A percentile compares a stretch with the other conserved stretches of the same genome.
Evolutionary conservation across 2,888 invertebrate species (phyloP).

Genomic region (Leucophenga maculata): DNA sequence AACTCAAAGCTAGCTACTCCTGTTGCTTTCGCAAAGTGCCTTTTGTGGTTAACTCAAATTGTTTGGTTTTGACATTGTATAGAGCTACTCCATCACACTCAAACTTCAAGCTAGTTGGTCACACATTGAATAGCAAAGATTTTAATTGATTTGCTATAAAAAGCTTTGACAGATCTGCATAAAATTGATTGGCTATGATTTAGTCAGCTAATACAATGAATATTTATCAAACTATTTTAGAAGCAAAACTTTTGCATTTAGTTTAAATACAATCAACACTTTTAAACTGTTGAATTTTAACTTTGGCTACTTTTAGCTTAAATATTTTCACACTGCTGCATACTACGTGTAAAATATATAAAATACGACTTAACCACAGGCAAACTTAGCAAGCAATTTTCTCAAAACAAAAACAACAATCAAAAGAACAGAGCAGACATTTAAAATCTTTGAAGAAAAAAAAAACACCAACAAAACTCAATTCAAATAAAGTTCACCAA

Average conservation of each 20-base stretch:
- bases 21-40: slow-evolving; percentile 12
- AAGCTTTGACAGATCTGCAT: too few relatives aligned
- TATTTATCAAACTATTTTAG: too few relatives aligned
- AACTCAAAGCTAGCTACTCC: too few relatives aligned
- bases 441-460: neutral
- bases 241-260: too few relatives aligned
- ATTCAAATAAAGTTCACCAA: neutral
- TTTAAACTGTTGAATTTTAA: too few relatives aligned
- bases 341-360: too few relatives aligned
- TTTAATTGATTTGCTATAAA: too few relatives aligned
- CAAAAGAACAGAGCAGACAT: neutral
- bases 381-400: neutral
- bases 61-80: neutral
- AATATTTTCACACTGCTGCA: too few relatives aligned
- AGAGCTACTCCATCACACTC: slow-evolving; percentile 1
- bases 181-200: too few relatives aligned
- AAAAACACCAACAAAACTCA: neutral
- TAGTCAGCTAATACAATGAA: too few relatives aligned
- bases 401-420: neutral
- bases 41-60: slow-evolving; percentile 23
- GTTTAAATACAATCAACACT: too few relatives aligned
- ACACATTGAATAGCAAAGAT: neutral
- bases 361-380: neutral
- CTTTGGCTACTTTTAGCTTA: too few relatives aligned
- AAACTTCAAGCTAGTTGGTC: slow-evolving; percentile 26